Percentiles rank a stretch among this genome's conserved stretches.
These are phyloP conservation scores for Drosophila sordidula DNA, from an alignment of 2,888 invertebrate species.

Conservation along the genomic window DNA sequence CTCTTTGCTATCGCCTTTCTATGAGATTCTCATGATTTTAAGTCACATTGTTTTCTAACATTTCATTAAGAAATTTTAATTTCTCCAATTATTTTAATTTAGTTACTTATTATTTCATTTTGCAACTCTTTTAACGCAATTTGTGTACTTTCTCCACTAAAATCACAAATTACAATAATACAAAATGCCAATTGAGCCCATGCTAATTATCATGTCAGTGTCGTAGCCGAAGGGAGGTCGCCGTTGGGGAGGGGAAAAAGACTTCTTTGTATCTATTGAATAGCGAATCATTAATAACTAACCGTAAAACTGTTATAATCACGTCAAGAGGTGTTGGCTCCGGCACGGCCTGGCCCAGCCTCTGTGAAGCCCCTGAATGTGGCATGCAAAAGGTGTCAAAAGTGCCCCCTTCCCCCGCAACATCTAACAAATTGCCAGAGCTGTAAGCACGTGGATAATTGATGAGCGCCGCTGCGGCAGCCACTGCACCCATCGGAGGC, in stretches of 20 bases:
- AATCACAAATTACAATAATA: neutral
- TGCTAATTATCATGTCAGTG: conserved; percentile 42
- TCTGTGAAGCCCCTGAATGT: conserved; percentile 11
- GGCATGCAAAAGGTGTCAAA: conserved; percentile 72
- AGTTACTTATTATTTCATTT: no score
- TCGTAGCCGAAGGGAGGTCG: neutral
- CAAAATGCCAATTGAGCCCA: neutral
- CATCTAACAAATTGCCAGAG: conserved; percentile 71
- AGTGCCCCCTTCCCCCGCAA: conserved; percentile 27
- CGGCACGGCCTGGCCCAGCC: conserved; percentile 31
- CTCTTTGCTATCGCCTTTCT: neutral
- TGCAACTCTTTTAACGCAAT: neutral
- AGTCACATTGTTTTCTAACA: neutral
- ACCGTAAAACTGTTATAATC: conserved; percentile 76
- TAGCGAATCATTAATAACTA: conserved; percentile 70
- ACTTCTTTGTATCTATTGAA: conserved; percentile 46
- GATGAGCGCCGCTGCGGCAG: conserved; percentile 59
- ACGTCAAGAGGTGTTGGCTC: conserved; percentile 64
- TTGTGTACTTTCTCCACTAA: conserved; percentile 9
- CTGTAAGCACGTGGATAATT: conserved; percentile 76
- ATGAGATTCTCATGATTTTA: neutral
- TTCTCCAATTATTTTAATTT: neutral
- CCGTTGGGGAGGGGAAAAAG: neutral
- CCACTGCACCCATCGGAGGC: conserved; percentile 57
- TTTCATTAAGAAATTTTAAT: neutral